Base-by-base conservation (phyloP, 2,113 vertebrate species). In the Ageneiosus marmoratus region DNA sequence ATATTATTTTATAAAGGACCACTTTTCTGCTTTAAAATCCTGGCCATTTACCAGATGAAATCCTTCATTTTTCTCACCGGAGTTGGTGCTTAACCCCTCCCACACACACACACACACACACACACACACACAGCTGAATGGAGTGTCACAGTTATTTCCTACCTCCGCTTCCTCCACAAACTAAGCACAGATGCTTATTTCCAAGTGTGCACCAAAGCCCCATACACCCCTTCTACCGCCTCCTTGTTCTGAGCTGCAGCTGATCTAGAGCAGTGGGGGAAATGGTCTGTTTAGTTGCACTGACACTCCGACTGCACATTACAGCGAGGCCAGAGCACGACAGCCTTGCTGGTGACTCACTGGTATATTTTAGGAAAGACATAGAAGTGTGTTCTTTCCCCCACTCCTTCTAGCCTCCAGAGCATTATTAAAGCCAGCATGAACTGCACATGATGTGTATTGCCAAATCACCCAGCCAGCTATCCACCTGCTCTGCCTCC, bases 171-270 rank as follows among this genome's bases (percentile, higher is more conserved):
- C 69, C 84, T 63, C 60, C 51, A 50, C 15, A 79, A 86, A 82
- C 82, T 82, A 86, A 88, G 67, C 74, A 20, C 87, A 88, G 84
- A 86, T 86, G 87, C 82, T 88, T 50, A 80, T 86, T 86, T 77
- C 70, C 62, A 77, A 50, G 62, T 80, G 78, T 77, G 80, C 75
- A 77, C 77, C 89, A 90, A 55, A 62, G n/a, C 76, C 58, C 24
- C 77, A 70, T 80, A 73, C 46, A 53, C 62, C 86, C 83, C 83
- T 85, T 81, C 87, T 9, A 53, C 50, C 46, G 32, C 73, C 27
- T 75, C 27, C 50, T 50, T 55, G 29, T 37, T 72, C 22, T 80
- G 51, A 78, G 81, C 60, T 76, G 58, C 83, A 32, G 56, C 76
- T 85, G 70, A 85, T 62, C 24, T 44, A 69, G 27, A 70, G 77